phyloP scores from a whole-genome alignment of 2,888 invertebrate species.

The Polyploca ridens region DNA sequence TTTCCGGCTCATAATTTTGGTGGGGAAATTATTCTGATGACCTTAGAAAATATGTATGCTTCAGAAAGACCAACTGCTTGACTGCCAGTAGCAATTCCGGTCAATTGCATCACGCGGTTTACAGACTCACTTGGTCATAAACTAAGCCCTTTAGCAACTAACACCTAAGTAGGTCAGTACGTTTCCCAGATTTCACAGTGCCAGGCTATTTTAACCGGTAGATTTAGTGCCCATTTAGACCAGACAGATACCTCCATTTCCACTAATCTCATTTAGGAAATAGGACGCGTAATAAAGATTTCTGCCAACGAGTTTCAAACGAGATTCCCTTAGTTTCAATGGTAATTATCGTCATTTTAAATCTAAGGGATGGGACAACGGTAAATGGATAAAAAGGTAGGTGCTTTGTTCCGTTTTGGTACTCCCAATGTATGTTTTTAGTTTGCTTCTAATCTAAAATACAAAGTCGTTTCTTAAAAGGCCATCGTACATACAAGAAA shows the following conservation, averaged over 20 bases:
- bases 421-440: not conserved
- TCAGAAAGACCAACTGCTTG: no score
- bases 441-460: no score
- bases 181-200: not conserved
- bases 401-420: not conserved
- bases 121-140: no score
- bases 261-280: not conserved
- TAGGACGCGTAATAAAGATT: not conserved
- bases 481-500: no score
- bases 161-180: no score
- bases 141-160: no score
- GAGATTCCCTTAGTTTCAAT: not conserved
- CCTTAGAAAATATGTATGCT: no score
- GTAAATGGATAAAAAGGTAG: not conserved
- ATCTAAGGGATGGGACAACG: not conserved
- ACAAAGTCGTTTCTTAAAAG: no score
- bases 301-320: not conserved
- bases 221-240: not conserved
- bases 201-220: not conserved
- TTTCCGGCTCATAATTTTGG: no score
- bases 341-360: constrained; percentile 6
- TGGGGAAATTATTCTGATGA: no score
- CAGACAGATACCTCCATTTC: not conserved
- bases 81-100: no score
- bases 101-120: no score